Evolutionary conservation across 2,888 invertebrate genomes (phyloP).

Genomic region (Cryptus armator): DNA sequence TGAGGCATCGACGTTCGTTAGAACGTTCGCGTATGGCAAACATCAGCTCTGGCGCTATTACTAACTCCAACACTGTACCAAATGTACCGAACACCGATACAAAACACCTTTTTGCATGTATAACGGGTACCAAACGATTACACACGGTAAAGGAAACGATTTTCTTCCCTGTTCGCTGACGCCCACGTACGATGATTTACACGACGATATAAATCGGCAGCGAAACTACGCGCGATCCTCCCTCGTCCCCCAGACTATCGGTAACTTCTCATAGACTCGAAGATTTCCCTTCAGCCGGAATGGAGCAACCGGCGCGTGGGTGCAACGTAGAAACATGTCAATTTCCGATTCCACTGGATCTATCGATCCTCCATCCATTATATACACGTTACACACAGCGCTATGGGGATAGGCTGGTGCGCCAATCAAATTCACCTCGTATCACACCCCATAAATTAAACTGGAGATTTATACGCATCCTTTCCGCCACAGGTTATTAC

Average conservation of each 20-base stretch:
- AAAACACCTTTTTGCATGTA: constrained; percentile 29
- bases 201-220: constrained; percentile 77
- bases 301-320: constrained; percentile 15
- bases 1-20: constrained; percentile 75
- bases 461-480: constrained; percentile 47
- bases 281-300: neutral
- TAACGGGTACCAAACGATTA: constrained; percentile 50
- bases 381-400: neutral
- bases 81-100: constrained; percentile 17
- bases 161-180: constrained; percentile 68
- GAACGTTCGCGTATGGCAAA: constrained; percentile 49
- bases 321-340: constrained; percentile 73
- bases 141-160: constrained; percentile 47
- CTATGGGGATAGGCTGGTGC: neutral
- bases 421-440: constrained; percentile 41
- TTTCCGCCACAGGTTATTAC: neutral
- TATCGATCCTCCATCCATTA: constrained; percentile 58
- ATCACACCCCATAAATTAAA: constrained; percentile 52
- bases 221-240: constrained; percentile 29
- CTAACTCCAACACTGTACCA: constrained; percentile 16
- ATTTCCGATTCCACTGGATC: constrained; percentile 77
- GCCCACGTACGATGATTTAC: constrained; percentile 77
- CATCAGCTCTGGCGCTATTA: constrained; percentile 1
- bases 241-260: neutral
- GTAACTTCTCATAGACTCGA: neutral